Conservation (phyloP, 2,797 vertebrate genomes). For the Carcharodon carcharias region DNA sequence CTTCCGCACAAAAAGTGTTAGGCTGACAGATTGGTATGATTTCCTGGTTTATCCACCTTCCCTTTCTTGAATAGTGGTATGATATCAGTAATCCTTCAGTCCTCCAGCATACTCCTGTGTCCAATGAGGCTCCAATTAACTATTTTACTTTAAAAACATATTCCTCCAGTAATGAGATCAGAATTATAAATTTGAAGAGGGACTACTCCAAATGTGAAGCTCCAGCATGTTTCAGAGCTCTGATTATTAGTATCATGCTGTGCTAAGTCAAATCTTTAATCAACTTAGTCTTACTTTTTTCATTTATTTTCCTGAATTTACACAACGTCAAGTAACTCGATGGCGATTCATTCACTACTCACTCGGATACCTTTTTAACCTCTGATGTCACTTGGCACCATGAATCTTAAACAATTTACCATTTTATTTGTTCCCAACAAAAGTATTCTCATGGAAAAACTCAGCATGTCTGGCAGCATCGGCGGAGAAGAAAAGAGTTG, state of each 20-base stretch:
- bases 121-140: neutral
- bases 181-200: neutral
- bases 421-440: neutral
- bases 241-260: neutral
- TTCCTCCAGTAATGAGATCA: neutral
- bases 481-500: too few species aligned
- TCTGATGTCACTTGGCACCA: neutral
- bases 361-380: neutral
- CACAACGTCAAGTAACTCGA: neutral
- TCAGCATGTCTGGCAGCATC: too few species aligned
- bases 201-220: neutral
- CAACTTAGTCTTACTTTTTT: neutral
- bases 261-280: neutral
- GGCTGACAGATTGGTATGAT: neutral
- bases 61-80: neutral
- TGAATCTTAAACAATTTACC: neutral
- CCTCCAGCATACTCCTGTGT: neutral
- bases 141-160: neutral
- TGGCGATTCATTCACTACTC: neutral
- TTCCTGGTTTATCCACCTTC: neutral
- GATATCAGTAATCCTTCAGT: too few species aligned
- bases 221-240: neutral
- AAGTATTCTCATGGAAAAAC: neutral
- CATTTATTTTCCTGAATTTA: neutral
- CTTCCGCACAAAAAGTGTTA: neutral